A percentile compares a stretch with the other conserved stretches of the same genome.
phyloP scores from a whole-genome alignment of 2,113 vertebrate genomes.

The Lasiurus borealis region DNA sequence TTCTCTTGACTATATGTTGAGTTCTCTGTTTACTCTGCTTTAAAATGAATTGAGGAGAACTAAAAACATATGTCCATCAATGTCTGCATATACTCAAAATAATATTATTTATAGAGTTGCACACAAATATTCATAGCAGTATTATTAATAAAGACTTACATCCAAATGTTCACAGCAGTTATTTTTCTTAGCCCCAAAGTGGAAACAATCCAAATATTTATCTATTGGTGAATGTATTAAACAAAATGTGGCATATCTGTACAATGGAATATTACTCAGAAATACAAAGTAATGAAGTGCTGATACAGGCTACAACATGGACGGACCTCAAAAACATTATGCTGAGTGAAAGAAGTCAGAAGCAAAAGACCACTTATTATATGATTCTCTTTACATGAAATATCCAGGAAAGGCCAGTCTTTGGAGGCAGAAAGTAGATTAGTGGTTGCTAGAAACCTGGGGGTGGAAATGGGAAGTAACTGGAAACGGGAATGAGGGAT shows the following conservation, averaged over 20 bases:
- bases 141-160: conserved; percentile 18
- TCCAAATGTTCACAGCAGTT: neutral
- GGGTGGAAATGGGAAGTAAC: neutral
- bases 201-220: conserved; percentile 8
- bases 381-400: neutral
- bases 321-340: neutral
- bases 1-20: conserved; percentile 8
- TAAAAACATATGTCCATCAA: neutral
- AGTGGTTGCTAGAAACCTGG: neutral
- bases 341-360: neutral
- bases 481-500: neutral
- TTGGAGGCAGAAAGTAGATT: neutral
- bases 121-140: neutral
- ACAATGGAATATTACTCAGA: neutral
- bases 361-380: neutral
- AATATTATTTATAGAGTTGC: neutral
- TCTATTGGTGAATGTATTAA: neutral
- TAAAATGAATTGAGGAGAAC: conserved; percentile 42
- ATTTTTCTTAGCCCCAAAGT: neutral
- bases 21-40: neutral
- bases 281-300: neutral
- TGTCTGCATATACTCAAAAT: neutral
- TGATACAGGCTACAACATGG: neutral
- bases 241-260: neutral
- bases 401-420: conserved; percentile 8